A percentile compares a stretch with the other conserved stretches of the same genome.
phyloP scores from a whole-genome alignment of 2,888 invertebrate species.

The Trissolcus brochymenae region DNA sequence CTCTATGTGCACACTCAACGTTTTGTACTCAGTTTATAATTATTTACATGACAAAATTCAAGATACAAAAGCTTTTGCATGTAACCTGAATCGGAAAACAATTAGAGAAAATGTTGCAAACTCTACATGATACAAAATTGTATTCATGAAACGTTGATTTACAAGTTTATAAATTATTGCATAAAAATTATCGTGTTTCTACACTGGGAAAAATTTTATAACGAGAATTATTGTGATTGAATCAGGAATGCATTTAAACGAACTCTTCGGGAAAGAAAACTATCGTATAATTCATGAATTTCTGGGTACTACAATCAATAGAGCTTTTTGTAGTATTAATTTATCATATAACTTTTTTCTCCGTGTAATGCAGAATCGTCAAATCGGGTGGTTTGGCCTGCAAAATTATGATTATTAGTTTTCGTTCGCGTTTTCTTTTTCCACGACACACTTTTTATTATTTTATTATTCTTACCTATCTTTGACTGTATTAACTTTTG shows the following conservation, averaged over 20 bases:
- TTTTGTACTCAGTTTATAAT: conserved; percentile 31
- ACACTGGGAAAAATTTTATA: conserved; percentile 20
- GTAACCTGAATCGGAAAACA: conserved; percentile 2
- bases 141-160: conserved; percentile 24
- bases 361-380: background rate
- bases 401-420: background rate
- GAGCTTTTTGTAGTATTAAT: too few relatives aligned
- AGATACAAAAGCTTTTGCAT: background rate
- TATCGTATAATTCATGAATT: too few relatives aligned
- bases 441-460: background rate
- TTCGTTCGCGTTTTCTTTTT: background rate
- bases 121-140: conserved; percentile 15
- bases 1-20: conserved; percentile 3
- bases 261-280: too few relatives aligned
- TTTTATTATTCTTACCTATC: background rate
- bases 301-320: too few relatives aligned
- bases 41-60: conserved; percentile 4
- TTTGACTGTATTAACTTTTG: background rate
- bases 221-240: conserved; percentile 14
- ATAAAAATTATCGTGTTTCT: conserved; percentile 29
- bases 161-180: conserved; percentile 30
- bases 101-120: conserved; percentile 16
- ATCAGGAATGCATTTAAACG: background rate
- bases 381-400: background rate
- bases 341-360: too few relatives aligned